phyloP scores from a whole-genome alignment of 2,888 invertebrate species.

The Serripes groenlandicus region DNA sequence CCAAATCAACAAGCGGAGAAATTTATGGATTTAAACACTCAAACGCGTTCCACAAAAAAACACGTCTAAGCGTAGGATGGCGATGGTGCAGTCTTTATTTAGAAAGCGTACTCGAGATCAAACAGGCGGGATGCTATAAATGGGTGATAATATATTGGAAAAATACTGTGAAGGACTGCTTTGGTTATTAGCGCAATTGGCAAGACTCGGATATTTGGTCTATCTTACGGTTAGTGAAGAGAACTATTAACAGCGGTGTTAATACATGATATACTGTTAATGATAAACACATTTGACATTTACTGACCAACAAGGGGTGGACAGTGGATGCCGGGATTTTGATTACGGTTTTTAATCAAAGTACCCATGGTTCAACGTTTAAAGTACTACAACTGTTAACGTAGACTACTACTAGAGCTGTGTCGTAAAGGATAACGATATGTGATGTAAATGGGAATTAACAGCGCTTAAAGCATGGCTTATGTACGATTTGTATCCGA shows the following conservation, averaged over 20 bases:
- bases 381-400: no score
- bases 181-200: conserved; percentile 15
- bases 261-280: no score
- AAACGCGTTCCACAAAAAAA: conserved; percentile 7
- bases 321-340: no score
- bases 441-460: no score
- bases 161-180: conserved; percentile 13
- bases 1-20: conserved; percentile 20
- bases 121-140: conserved; percentile 11
- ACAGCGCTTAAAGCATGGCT: no score
- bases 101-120: neutral
- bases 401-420: no score
- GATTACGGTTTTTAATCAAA: no score
- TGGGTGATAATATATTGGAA: conserved; percentile 21
- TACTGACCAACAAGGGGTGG: no score
- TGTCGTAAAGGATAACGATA: no score
- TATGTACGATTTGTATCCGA: no score
- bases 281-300: no score
- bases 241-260: neutral
- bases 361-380: no score
- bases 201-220: conserved; percentile 1
- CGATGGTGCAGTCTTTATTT: neutral
- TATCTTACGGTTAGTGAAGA: conserved; percentile 1
- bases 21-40: conserved; percentile 28
- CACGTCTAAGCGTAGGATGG: conserved; percentile 6